phyloP scores from a whole-genome alignment of 2,113 vertebrate genomes.

The Forbesichthys agassizii region DNA sequence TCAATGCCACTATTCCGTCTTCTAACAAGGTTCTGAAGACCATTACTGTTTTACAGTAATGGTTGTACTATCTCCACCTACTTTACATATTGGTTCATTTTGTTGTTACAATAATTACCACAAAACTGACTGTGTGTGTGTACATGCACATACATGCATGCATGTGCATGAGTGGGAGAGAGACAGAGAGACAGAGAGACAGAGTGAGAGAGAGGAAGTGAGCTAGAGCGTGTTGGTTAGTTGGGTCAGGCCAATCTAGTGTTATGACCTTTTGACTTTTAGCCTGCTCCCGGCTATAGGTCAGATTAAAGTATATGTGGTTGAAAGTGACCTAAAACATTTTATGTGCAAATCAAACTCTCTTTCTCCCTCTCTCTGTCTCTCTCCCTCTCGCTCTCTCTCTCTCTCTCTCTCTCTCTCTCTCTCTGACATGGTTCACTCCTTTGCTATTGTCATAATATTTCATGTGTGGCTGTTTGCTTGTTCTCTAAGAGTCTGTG shows the following conservation, averaged over 20 bases:
- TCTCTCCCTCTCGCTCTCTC: not conserved
- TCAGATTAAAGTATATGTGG: slow-evolving; percentile 33
- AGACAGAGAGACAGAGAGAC: not conserved
- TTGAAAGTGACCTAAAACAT: slow-evolving; percentile 40
- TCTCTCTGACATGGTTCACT: not conserved
- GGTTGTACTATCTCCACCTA: not conserved
- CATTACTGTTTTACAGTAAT: not conserved
- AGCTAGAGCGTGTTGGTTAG: slow-evolving; percentile 2
- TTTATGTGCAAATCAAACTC: slow-evolving; percentile 10
- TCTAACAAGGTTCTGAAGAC: not conserved
- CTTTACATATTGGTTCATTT: slow-evolving; percentile 1
- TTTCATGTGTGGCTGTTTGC: slow-evolving; percentile 13
- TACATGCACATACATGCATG: no score
- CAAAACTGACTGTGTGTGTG: not conserved
- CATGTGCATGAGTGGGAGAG: not conserved
- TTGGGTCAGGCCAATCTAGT: not conserved
- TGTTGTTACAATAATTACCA: not conserved
- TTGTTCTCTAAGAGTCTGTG: slow-evolving; percentile 11
- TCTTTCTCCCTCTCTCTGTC: not conserved
- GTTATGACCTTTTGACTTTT: not conserved
- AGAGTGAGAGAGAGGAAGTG: slow-evolving; percentile 4
- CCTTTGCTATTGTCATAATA: not conserved
- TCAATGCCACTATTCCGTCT: not conserved
- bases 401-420: slow-evolving; percentile 1
- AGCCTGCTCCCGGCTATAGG: slow-evolving; percentile 36